Evolutionary conservation across 1,140 invertebrate genomes (phyloP).

Genomic region (Acromyrmex heyeri): DNA sequence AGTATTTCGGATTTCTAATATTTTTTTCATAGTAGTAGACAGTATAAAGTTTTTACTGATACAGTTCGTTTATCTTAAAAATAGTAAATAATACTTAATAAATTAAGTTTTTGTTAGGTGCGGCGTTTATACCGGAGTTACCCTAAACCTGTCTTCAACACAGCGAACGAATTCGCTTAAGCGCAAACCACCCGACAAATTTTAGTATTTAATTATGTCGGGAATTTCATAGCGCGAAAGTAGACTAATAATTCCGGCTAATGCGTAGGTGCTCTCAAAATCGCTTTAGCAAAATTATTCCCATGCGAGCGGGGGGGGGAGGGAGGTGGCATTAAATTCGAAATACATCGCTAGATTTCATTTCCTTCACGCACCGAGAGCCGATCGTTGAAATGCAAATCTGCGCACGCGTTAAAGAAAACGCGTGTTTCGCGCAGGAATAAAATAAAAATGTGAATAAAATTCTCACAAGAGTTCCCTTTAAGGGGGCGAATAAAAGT

Average conservation of each 20-base stretch:
- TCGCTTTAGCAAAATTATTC: slow-evolving; percentile 52
- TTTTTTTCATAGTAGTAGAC: too few species aligned
- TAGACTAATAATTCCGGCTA: slow-evolving; percentile 31
- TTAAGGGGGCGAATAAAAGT: slow-evolving; percentile 31
- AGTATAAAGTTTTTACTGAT: too few species aligned
- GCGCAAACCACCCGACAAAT: slow-evolving; percentile 24
- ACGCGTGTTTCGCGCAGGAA: slow-evolving; percentile 22
- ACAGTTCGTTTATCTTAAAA: too few species aligned
- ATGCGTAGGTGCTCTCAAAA: slow-evolving; percentile 34
- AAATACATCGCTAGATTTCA: slow-evolving; percentile 44
- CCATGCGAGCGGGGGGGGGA: background rate
- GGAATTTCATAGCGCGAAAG: slow-evolving; percentile 42
- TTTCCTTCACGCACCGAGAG: slow-evolving; percentile 47
- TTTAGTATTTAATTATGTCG: slow-evolving; percentile 36
- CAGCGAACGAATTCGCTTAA: slow-evolving; percentile 13
- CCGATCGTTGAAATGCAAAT: slow-evolving; percentile 57
- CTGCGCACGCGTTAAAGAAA: background rate
- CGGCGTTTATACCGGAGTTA: too few species aligned
- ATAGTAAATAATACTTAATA: too few species aligned
- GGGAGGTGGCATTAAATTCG: slow-evolving; percentile 16
- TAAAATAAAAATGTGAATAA: slow-evolving; percentile 66
- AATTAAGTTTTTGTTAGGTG: too few species aligned
- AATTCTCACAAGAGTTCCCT: slow-evolving; percentile 25
- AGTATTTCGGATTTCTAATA: too few species aligned
- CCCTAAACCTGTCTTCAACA: background rate